phyloP scores from a whole-genome alignment of 2,113 vertebrate genomes.

The Monopterus albus region DNA sequence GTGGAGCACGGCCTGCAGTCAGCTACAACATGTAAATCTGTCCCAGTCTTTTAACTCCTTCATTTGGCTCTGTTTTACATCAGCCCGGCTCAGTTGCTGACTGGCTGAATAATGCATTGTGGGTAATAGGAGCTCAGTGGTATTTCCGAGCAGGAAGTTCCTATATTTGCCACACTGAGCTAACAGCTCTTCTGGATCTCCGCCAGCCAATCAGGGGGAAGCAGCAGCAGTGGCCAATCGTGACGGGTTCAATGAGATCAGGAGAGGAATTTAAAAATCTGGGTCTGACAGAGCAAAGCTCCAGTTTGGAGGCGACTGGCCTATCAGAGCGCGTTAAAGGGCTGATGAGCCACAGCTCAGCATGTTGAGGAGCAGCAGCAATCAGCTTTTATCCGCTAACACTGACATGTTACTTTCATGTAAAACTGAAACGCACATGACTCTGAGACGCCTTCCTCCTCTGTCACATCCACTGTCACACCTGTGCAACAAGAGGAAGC shows the following conservation, averaged over 20 bases:
- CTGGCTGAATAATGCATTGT: constrained; percentile 49
- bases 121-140: constrained; percentile 45
- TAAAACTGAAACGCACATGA: too few relatives aligned
- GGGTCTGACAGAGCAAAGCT: neutral
- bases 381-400: too few relatives aligned
- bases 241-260: neutral
- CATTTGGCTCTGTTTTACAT: neutral
- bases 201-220: neutral
- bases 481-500: too few relatives aligned
- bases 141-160: constrained; percentile 34
- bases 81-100: neutral
- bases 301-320: too few relatives aligned
- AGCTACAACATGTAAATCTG: neutral
- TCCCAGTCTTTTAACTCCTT: neutral
- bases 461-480: too few relatives aligned
- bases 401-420: too few relatives aligned
- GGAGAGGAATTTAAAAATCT: constrained; percentile 15
- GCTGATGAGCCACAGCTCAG: too few relatives aligned
- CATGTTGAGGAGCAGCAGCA: too few relatives aligned
- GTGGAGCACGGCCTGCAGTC: too few relatives aligned
- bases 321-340: too few relatives aligned
- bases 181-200: constrained; percentile 6
- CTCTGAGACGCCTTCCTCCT: too few relatives aligned
- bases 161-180: constrained; percentile 7
- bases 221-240: neutral